Conservation (phyloP, 2,113 vertebrate genomes). For the Scophthalmus maximus region DNA sequence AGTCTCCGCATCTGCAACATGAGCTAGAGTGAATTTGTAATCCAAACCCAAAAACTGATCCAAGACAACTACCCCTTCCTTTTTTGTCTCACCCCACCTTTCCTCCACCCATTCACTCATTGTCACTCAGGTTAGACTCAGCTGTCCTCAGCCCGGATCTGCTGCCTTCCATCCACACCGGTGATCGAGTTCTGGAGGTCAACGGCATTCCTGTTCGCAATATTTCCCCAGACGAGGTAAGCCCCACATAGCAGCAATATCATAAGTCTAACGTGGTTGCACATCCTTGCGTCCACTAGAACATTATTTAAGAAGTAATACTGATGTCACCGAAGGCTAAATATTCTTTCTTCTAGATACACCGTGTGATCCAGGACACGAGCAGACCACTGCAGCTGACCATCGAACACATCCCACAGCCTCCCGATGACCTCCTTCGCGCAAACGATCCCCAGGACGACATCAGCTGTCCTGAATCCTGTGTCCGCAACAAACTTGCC, state of each 20-base stretch:
- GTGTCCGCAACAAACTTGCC: constrained; percentile 43
- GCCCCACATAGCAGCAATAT: too few relatives aligned
- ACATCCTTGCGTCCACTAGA: too few relatives aligned
- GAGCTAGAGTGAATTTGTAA: neutral
- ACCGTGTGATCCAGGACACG: constrained; percentile 90
- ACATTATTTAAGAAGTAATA: neutral
- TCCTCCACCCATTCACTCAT: neutral
- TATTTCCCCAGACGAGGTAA: constrained; percentile 90
- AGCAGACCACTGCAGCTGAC: constrained; percentile 92
- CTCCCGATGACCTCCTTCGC: constrained; percentile 34
- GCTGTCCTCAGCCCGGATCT: constrained; percentile 88
- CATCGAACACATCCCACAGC: constrained; percentile 90
- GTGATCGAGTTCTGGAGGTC: constrained; percentile 93
- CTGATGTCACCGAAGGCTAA: neutral
- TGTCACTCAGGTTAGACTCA: constrained; percentile 83
- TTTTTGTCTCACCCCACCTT: neutral
- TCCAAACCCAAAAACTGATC: neutral
- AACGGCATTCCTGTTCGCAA: constrained; percentile 91
- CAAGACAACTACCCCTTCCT: too few relatives aligned
- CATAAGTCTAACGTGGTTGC: too few relatives aligned
- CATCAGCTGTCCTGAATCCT: constrained; percentile 17
- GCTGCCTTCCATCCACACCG: constrained; percentile 90
- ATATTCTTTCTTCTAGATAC: constrained; percentile 81
- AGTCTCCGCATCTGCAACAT: constrained; percentile 65
- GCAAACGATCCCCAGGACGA: constrained; percentile 25